phyloP scores from a whole-genome alignment of 2,113 vertebrate genomes.

The Chaetodon trifascialis region DNA sequence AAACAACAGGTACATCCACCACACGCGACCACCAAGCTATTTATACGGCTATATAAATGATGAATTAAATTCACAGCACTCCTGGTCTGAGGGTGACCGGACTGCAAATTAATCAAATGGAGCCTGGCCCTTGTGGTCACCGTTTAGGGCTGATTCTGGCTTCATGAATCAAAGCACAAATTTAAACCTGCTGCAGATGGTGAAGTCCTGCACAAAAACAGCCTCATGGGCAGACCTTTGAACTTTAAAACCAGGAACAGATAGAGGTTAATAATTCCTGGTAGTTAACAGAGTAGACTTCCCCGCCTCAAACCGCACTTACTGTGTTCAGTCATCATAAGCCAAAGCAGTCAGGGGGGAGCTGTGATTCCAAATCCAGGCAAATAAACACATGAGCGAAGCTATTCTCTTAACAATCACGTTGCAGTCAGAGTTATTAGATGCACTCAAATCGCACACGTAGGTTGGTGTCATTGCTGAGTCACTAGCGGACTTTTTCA shows the following conservation, averaged over 20 bases:
- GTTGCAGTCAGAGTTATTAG: constrained; percentile 54
- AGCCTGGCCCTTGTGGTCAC: constrained; percentile 58
- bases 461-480: constrained; percentile 44
- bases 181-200: constrained; percentile 65
- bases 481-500: constrained; percentile 51
- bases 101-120: constrained; percentile 42
- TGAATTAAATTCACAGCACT: constrained; percentile 37
- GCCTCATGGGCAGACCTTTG: constrained; percentile 60
- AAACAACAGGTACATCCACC: constrained; percentile 92
- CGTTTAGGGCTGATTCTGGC: constrained; percentile 40
- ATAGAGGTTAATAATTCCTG: constrained; percentile 67
- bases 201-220: constrained; percentile 49
- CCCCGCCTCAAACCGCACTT: constrained; percentile 50
- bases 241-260: constrained; percentile 71
- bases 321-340: constrained; percentile 55
- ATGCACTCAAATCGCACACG: constrained; percentile 18
- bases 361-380: constrained; percentile 49
- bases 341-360: constrained; percentile 40
- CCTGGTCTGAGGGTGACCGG: constrained; percentile 26
- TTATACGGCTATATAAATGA: constrained; percentile 33
- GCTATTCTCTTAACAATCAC: constrained; percentile 36
- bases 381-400: constrained; percentile 31
- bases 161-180: constrained; percentile 62
- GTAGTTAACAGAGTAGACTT: constrained; percentile 64
- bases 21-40: constrained; percentile 29